Evolutionary conservation across 2,888 invertebrate species (phyloP).

Genomic region (Tetanocera ferruginea): DNA sequence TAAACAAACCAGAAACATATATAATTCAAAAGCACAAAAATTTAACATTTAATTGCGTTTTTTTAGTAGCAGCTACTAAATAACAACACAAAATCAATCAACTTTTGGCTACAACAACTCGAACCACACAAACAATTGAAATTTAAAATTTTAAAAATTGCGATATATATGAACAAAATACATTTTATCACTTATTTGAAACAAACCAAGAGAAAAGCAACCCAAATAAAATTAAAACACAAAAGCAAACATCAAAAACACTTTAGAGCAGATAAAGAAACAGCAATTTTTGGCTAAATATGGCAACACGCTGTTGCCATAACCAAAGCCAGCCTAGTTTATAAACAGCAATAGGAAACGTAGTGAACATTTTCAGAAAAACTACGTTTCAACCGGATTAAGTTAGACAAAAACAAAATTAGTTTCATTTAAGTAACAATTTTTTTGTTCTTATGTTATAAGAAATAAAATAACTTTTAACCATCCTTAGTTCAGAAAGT

Average conservation of each 20-base stretch:
- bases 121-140: constrained; percentile 35
- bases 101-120: constrained; percentile 40
- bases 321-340: constrained; percentile 38
- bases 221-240: constrained; percentile 15
- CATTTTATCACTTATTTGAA: constrained; percentile 68
- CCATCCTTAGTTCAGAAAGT: constrained; percentile 59
- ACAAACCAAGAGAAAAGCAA: constrained; percentile 44
- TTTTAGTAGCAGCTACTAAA: constrained; percentile 63
- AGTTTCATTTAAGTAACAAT: constrained; percentile 48
- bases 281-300: constrained; percentile 13
- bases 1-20: constrained; percentile 49
- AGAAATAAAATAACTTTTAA: constrained; percentile 46
- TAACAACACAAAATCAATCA: constrained; percentile 36
- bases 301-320: background rate
- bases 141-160: constrained; percentile 31
- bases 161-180: constrained; percentile 41
- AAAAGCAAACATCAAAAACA: constrained; percentile 37
- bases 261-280: background rate
- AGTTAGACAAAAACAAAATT: constrained; percentile 50
- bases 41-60: constrained; percentile 61
- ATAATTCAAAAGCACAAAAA: constrained; percentile 45
- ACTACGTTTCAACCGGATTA: constrained; percentile 49
- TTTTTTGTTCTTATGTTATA: constrained; percentile 49
- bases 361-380: constrained; percentile 45
- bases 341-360: constrained; percentile 60